Evolutionary conservation across 1,140 invertebrate species (phyloP).

Genomic region (Gonatopus flavifemur): DNA sequence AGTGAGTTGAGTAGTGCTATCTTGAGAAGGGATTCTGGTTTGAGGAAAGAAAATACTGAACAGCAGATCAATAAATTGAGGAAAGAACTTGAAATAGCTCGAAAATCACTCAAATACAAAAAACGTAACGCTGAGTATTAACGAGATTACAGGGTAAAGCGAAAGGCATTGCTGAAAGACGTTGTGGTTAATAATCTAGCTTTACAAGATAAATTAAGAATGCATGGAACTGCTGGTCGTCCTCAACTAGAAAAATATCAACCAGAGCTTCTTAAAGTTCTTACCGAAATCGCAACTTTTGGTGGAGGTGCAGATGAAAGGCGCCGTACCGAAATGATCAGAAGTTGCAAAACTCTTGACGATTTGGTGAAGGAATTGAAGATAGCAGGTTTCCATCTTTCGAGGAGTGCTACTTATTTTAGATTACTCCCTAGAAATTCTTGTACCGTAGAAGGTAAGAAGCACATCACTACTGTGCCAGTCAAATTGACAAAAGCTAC

Average conservation of each 20-base stretch:
- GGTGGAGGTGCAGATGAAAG: slow-evolving; percentile 23
- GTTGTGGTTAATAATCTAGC: too few species aligned
- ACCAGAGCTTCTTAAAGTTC: slow-evolving; percentile 16
- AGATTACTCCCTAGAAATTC: slow-evolving; percentile 16
- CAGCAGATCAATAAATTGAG: too few species aligned
- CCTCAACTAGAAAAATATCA: slow-evolving; percentile 20
- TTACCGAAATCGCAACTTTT: slow-evolving; percentile 22
- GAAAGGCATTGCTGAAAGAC: too few species aligned
- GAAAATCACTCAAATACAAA: too few species aligned
- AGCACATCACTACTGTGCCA: slow-evolving; percentile 15
- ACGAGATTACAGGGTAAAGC: too few species aligned
- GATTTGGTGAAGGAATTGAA: slow-evolving; percentile 19
- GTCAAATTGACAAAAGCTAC: slow-evolving; percentile 12
- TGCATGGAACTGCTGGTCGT: slow-evolving; percentile 6
- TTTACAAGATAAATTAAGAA: background rate
- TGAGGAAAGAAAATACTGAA: too few species aligned
- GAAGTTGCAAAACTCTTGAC: slow-evolving; percentile 20
- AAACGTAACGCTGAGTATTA: too few species aligned
- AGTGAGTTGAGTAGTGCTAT: too few species aligned
- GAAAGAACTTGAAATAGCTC: too few species aligned
- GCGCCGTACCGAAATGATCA: slow-evolving; percentile 20
- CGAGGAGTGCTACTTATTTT: slow-evolving; percentile 17
- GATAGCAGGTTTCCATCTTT: slow-evolving; percentile 12
- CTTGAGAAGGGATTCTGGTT: too few species aligned
- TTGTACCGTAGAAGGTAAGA: slow-evolving; percentile 13